Evolutionary conservation across 2,797 vertebrate species (phyloP).

Genomic region (Phataginus tricuspis): DNA sequence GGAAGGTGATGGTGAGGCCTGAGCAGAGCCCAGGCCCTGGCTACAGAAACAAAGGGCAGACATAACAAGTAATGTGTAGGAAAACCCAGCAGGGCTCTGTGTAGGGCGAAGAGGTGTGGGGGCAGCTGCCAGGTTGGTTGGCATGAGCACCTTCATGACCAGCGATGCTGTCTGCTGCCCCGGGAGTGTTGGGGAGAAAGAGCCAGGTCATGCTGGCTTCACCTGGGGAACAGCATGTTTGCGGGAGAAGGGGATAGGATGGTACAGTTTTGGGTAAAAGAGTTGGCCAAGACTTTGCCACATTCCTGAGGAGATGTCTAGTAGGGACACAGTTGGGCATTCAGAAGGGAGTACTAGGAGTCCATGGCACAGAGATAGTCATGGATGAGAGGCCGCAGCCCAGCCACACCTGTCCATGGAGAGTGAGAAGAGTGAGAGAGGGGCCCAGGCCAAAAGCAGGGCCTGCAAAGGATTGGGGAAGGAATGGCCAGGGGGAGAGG

Average conservation of each 20-base stretch:
- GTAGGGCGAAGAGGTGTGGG: no score
- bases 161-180: background rate
- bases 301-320: background rate
- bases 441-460: background rate
- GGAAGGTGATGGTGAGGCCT: background rate
- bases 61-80: background rate
- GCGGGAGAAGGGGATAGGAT: background rate
- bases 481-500: fast-evolving
- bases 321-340: fast-evolving
- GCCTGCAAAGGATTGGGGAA: background rate
- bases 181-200: background rate
- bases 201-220: background rate
- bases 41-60: background rate
- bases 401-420: background rate
- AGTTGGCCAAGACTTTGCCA: background rate
- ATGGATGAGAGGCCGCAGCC: background rate
- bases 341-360: background rate
- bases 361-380: background rate
- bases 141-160: background rate
- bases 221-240: background rate
- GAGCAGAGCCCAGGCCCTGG: background rate
- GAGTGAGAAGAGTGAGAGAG: background rate
- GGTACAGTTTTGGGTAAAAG: background rate
- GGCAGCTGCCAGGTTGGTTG: background rate
- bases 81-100: background rate